phyloP scores from a whole-genome alignment of 2,113 vertebrate genomes.

The Dermatemys mawii region DNA sequence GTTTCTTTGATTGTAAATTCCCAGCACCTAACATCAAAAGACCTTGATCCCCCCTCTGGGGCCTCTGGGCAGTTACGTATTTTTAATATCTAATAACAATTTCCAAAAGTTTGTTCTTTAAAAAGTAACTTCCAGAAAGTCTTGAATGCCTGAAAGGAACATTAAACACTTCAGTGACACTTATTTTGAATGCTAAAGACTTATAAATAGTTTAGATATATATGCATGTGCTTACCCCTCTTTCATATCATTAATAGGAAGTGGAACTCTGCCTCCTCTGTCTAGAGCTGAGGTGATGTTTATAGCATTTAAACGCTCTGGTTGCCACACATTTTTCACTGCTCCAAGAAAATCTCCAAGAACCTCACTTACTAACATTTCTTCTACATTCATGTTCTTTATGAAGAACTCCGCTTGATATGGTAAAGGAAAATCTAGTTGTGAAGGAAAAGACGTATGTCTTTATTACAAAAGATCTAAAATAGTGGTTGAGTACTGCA shows the following conservation, averaged over 20 bases:
- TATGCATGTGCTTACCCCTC: slow-evolving; percentile 87
- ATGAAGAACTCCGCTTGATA: slow-evolving; percentile 98
- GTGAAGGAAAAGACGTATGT: slow-evolving; percentile 11
- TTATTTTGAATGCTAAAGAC: background rate
- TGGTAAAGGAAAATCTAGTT: slow-evolving; percentile 90
- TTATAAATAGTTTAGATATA: background rate
- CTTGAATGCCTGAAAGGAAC: background rate
- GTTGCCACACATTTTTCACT: slow-evolving; percentile 98
- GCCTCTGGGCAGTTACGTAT: fast-evolving
- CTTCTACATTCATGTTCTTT: slow-evolving; percentile 98
- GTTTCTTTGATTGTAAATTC: background rate
- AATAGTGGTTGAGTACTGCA: background rate
- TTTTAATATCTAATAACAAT: background rate
- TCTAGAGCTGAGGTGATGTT: slow-evolving; percentile 98
- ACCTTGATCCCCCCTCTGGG: fast-evolving
- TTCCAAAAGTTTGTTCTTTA: background rate
- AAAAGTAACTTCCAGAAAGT: background rate
- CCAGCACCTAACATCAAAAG: background rate
- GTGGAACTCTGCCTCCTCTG: slow-evolving; percentile 92
- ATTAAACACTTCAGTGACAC: background rate
- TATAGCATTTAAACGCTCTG: slow-evolving; percentile 94
- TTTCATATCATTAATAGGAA: slow-evolving; percentile 97
- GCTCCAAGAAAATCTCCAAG: slow-evolving; percentile 97
- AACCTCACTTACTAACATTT: slow-evolving; percentile 97
- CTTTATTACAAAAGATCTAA: slow-evolving; percentile 23